Base-by-base conservation (phyloP, 2,888 invertebrate species). In the Cheilosia pagana region DNA sequence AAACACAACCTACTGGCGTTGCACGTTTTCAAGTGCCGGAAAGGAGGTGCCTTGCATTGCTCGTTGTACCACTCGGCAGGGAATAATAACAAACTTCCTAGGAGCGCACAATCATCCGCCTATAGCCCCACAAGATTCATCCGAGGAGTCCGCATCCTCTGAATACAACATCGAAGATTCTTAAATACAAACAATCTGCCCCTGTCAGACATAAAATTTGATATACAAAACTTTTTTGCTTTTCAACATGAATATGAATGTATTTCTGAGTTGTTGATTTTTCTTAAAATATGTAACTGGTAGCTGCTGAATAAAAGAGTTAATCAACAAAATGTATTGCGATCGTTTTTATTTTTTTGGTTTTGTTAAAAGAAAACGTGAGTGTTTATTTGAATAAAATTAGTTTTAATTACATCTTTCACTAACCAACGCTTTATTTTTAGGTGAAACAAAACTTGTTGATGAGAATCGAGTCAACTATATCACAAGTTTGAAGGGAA, bases 401-500 rank as follows among this genome's bases (percentile, higher is more conserved):
- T 35, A 35, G 12, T 35, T 35, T 35, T 35, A 35, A 35, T n/a
- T n/a, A n/a, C 10, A 35, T 35, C 12, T 10, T 12, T 12, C 35
- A 35, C 35, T 35, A 35, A 43, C 19, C 43, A 8, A 50, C 0
- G 28, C 48, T 35, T 35, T 57, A 48, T 28, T 21, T 85, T 67
- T 76, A 85, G 85, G 71, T 68, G 52, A 57, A 16, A 48, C 35
- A 1, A 71, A 55, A 28, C 55, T 87, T 19, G 86, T 87, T 25
- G 88, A 88, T 60, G 87, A 88, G 52, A 88, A 89, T 86, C 88
- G 89, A 16, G 89, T 89, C n/a, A 89, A 88, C 81, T 89, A 89
- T 71, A 88, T 88, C 60, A 89, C 87, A 8, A 90, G 90, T 50
- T 81, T 90, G 48, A 90, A 90, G 76, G 90, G 90, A 19, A 89